Percentiles rank a stretch among this genome's conserved stretches.
Evolutionary conservation across 2,113 vertebrate genomes (phyloP).

Genomic region (Bambusicola thoracicus): DNA sequence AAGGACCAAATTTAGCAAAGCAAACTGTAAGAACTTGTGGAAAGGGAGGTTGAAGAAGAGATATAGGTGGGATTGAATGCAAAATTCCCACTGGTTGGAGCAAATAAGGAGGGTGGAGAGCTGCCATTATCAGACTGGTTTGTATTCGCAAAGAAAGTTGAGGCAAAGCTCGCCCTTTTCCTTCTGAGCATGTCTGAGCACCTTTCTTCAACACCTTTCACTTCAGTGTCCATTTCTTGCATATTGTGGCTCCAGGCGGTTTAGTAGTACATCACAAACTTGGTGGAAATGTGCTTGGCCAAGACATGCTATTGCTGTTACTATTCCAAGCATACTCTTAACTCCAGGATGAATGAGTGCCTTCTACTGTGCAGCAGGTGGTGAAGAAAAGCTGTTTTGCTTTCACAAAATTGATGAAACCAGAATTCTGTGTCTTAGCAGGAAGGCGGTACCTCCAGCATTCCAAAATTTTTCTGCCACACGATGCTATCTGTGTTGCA

Average conservation of each 20-base stretch:
- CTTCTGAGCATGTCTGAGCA: neutral
- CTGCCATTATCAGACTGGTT: neutral
- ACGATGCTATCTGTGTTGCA: fast-evolving
- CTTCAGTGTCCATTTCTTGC: neutral
- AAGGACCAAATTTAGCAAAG: neutral
- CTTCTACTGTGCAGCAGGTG: neutral
- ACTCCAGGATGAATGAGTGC: neutral
- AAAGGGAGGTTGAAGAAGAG: neutral
- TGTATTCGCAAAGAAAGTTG: neutral
- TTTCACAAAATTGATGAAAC: neutral
- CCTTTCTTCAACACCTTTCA: neutral
- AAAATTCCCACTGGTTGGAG: neutral
- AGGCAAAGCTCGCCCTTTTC: neutral
- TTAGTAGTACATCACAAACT: neutral
- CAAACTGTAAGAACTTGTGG: neutral
- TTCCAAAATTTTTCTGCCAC: neutral
- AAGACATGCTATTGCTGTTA: neutral
- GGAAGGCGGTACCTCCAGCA: neutral
- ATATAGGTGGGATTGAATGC: neutral
- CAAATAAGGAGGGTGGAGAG: neutral
- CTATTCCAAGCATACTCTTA: neutral
- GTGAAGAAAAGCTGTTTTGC: neutral
- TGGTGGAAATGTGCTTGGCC: neutral
- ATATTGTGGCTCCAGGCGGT: neutral
- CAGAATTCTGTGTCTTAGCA: neutral